A percentile compares a stretch with the other conserved stretches of the same genome.
These are phyloP conservation scores for Drosophila busckii DNA, from an alignment of 1,140 invertebrate species.

Conservation along the genomic window DNA sequence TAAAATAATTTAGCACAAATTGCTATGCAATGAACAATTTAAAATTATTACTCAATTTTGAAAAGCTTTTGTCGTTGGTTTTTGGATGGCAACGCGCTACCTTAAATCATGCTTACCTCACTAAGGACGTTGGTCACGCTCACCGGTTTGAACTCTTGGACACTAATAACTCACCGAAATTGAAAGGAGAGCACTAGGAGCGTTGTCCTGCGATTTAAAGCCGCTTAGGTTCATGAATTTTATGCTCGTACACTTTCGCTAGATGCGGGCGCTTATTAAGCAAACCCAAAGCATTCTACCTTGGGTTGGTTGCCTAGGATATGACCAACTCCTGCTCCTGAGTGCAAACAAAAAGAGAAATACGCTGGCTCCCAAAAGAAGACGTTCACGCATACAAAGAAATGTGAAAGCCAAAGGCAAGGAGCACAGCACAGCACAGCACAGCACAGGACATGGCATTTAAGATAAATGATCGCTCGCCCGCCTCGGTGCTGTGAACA, in stretches of 20 bases:
- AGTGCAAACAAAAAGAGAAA: background rate
- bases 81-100: too few relatives aligned
- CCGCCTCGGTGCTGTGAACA: too few relatives aligned
- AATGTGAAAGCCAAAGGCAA: too few relatives aligned
- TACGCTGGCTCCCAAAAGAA: constrained; percentile 27
- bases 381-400: constrained; percentile 54
- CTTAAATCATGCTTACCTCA: constrained; percentile 34
- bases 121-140: constrained; percentile 34
- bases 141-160: background rate
- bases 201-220: constrained; percentile 59
- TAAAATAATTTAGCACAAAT: too few relatives aligned
- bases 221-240: constrained; percentile 54
- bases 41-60: too few relatives aligned
- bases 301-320: constrained; percentile 44
- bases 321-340: background rate
- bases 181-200: too few relatives aligned
- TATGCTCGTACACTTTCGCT: constrained; percentile 20
- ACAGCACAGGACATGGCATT: constrained; percentile 50
- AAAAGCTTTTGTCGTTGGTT: too few relatives aligned
- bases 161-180: constrained; percentile 21
- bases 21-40: too few relatives aligned
- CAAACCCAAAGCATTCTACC: constrained; percentile 56
- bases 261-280: constrained; percentile 54
- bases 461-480: constrained; percentile 76
- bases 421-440: background rate